Evolutionary conservation across 2,888 invertebrate genomes (phyloP), one percentile per base, ranked within the genome.

Genomic region (Phortica magna): DNA sequence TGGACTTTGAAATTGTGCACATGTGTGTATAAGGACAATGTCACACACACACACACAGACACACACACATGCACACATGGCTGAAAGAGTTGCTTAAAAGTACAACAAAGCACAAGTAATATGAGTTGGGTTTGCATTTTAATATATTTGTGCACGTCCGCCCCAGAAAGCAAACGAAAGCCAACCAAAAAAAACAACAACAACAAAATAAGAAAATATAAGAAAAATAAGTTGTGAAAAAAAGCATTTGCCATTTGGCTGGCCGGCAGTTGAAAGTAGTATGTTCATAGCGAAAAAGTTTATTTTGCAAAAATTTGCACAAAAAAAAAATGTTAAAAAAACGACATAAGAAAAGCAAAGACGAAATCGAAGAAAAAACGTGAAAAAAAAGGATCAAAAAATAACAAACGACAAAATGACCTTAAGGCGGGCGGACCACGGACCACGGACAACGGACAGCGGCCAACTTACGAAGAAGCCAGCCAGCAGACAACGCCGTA

Each of bases 111-210:
- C 80, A 70, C 73, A 61, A 75, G 87, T 85, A 82, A 88, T 84
- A 87, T 88, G 88, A 87, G 88, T 88, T 85, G 86, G 86, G 88
- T 87, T 87, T 88, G 84, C 88, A 88, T 87, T 87, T 88, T 87
- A 87, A 87, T 87, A 87, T 87, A 85, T 68, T 43, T 64, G 22
- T 87, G 81, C 78, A 75, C 81, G 65, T 80, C 77, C 22, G 75
- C 59, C 14, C 59, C 19, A 31, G 31, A 9, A 48, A 39, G 65
- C 22, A 65, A 14, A 19, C 17, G 19, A n/a, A 61, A 19, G 17
- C n/a, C 1, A 19, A 61, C 14, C n/a, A 19, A 61, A 19, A n/a
- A 59, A 17, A 59, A 17, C 9, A 14, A 22, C 55, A 72, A 14
- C 67, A 67, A 67, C 10, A 2, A 48, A 48, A 14, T 48, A 48